Base-by-base conservation (phyloP, 2,888 invertebrate genomes). In the Sceliomorpha sp. region DNA sequence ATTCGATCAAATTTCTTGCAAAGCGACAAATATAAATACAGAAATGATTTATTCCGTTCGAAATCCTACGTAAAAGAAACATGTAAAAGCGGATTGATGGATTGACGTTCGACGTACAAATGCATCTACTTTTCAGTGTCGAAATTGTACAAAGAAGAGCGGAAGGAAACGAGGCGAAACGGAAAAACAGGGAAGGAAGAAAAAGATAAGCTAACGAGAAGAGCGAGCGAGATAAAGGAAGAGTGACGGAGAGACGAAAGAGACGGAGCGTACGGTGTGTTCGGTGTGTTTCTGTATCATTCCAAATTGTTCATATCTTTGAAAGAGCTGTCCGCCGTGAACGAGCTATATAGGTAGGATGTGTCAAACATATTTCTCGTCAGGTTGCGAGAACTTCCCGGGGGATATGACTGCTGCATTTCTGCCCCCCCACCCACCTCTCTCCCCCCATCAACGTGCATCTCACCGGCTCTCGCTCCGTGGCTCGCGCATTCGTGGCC, bases 301-400 rank as follows among this genome's bases (percentile, higher is more conserved):
- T 68, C 62, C 40, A 62, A 69, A 69, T 62, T 69, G 68, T 69
- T 62, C 47, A 62, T 58, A 69, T 69, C 68, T 69, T 62, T 56
- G 62, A 69, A 62, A 69, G 68, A 62, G 62, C 68, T 68, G 68
- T 62, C 66, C 50, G 51, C 56, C 40, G 60, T 48, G 67, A 55
- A 59, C 67, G 45, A 56, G 56, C 60, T 62, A 50, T 68, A 68
- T 68, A 60, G 60, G 55, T 60, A 60, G 67, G 62, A 50, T 62
- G 62, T 68, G 68, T 68, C 68, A 62, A 68, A 68, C 68, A 68
- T 56, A 62, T 68, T 68, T 68, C 68, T 68, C 68, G 68, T 68
- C 62, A 56, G 56, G 68, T 62, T 68, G 68, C 68, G 51, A n/a
- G n/a, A 62, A 68, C 68, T 60, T 62, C 68, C 68, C 68, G 62